Conservation (phyloP, 2,888 invertebrate species). For the Sepiola atlantica region DNA sequence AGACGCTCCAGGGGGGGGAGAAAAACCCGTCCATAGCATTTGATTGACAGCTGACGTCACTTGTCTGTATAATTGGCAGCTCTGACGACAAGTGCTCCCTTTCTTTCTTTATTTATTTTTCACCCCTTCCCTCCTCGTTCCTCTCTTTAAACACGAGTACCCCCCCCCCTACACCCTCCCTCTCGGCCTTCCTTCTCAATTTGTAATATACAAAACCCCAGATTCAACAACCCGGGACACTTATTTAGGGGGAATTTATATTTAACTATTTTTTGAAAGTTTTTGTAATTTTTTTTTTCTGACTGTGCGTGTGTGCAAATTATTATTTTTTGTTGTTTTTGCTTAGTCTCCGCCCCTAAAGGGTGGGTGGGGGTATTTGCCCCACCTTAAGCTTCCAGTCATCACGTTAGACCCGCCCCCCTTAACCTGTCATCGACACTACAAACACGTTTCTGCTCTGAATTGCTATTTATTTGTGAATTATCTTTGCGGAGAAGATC, state of each 20-base stretch:
- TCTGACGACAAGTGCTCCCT: background rate
- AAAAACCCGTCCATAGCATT: background rate
- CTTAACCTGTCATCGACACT: background rate
- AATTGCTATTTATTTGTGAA: background rate
- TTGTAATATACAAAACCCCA: background rate
- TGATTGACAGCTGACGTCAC: slow-evolving; percentile 11
- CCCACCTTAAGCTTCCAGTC: background rate
- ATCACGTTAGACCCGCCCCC: background rate
- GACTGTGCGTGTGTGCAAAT: background rate
- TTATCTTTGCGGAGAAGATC: background rate
- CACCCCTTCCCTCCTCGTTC: background rate
- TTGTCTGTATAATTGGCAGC: background rate
- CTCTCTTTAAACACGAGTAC: background rate
- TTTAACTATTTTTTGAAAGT: background rate
- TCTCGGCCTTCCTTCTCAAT: background rate
- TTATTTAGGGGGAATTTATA: background rate
- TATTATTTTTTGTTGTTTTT: background rate
- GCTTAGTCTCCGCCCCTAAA: background rate
- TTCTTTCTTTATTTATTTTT: background rate
- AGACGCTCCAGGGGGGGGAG: background rate
- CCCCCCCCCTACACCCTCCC: background rate
- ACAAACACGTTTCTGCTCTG: background rate
- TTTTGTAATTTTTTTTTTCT: background rate
- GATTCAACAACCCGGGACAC: background rate
- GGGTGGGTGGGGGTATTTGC: background rate